phyloP scores from a whole-genome alignment of 2,888 invertebrate species.

The Alcis repandata region DNA sequence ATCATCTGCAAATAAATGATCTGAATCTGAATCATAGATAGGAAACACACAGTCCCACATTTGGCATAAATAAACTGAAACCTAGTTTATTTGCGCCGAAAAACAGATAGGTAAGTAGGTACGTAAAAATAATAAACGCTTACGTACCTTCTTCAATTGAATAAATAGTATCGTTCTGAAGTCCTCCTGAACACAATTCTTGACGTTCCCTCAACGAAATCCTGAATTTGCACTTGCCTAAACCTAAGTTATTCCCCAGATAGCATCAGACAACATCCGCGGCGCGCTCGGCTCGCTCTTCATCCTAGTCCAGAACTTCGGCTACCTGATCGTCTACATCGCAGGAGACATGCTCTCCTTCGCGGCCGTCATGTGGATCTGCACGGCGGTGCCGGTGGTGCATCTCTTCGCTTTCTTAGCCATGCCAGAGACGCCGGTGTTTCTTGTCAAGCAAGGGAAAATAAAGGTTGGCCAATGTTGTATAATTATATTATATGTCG shows the following conservation, averaged over 20 bases:
- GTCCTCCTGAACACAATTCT: no score
- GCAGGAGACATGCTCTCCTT: conserved; percentile 77
- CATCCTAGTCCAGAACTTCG: conserved; percentile 80
- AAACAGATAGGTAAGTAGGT: no score
- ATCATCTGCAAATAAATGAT: no score
- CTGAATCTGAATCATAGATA: no score
- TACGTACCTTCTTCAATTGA: no score
- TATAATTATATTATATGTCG: no score
- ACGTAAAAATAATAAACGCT: no score
- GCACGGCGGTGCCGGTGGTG: conserved; percentile 72
- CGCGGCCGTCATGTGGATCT: conserved; percentile 75
- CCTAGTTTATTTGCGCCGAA: no score
- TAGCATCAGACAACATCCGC: conserved; percentile 78
- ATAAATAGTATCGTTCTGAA: no score
- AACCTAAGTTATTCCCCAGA: conserved; percentile 54
- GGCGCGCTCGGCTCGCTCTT: conserved; percentile 81
- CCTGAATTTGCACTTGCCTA: not conserved
- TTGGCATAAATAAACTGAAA: no score
- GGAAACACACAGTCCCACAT: no score
- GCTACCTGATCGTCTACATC: conserved; percentile 79
- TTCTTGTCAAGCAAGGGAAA: conserved; percentile 79
- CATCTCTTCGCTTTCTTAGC: conserved; percentile 73
- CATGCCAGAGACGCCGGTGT: conserved; percentile 83
- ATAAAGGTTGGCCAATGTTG: conserved; percentile 62
- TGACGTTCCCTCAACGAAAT: no score